These are phyloP conservation scores for Bradysia coprophila DNA, from an alignment of 1,140 invertebrate species.

Conservation along the genomic window DNA sequence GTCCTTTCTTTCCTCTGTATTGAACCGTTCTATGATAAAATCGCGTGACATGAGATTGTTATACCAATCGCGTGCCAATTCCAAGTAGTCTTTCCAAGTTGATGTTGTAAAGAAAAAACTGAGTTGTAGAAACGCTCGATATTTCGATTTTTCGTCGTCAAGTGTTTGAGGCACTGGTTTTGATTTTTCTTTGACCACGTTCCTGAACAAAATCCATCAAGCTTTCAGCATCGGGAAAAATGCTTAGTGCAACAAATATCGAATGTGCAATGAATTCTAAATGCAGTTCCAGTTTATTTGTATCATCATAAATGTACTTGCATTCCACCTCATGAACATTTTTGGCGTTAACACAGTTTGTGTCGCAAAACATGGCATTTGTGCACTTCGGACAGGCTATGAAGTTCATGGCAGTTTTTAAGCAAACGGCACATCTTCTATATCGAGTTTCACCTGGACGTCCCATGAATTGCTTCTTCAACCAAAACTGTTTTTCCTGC, in stretches of 20 bases:
- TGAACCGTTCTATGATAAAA: constrained; percentile 17
- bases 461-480: constrained; percentile 58
- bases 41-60: constrained; percentile 16
- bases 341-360: constrained; percentile 40
- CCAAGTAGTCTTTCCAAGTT: background rate
- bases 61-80: background rate
- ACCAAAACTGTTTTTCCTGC: constrained; percentile 60
- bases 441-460: constrained; percentile 42
- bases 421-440: constrained; percentile 62
- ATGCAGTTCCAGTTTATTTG: constrained; percentile 41
- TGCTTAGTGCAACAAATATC: constrained; percentile 29
- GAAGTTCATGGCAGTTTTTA: constrained; percentile 37
- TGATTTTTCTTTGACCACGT: constrained; percentile 24
- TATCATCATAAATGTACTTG: constrained; percentile 32
- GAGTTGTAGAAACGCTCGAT: background rate
- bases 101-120: background rate
- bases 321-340: constrained; percentile 73
- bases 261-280: constrained; percentile 38
- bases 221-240: constrained; percentile 39
- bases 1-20: constrained; percentile 19
- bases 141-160: constrained; percentile 4
- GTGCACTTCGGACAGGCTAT: constrained; percentile 44
- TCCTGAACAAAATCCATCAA: constrained; percentile 27
- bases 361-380: constrained; percentile 47
- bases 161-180: constrained; percentile 27